Evolutionary conservation across 2,888 invertebrate genomes (phyloP).

Genomic region (Tubulanus polymorphus): DNA sequence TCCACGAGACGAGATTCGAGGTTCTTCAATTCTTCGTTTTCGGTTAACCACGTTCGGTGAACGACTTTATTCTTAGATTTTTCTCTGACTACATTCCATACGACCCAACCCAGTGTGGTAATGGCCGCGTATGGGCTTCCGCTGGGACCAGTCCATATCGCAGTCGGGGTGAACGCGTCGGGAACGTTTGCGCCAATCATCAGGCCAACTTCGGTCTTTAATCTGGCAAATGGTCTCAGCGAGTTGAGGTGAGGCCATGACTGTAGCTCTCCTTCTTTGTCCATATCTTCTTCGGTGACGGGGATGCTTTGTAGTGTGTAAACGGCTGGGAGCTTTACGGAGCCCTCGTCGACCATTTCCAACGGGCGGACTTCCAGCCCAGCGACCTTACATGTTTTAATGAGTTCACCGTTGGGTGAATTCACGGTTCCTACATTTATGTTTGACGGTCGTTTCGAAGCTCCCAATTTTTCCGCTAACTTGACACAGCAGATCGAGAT

Average conservation of each 20-base stretch:
- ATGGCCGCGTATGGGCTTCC: conserved; percentile 14
- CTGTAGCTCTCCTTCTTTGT: conserved; percentile 10
- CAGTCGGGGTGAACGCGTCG: conserved; percentile 14
- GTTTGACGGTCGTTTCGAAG: too few relatives aligned
- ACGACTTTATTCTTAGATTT: too few relatives aligned
- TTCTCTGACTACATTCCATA: too few relatives aligned
- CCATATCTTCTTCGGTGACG: conserved; percentile 12
- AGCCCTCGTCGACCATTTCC: too few relatives aligned
- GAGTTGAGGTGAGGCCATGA: conserved; percentile 14
- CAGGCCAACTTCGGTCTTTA: conserved; percentile 10
- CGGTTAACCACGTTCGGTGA: too few relatives aligned
- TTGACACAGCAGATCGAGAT: too few relatives aligned
- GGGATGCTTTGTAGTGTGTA: conserved; percentile 16
- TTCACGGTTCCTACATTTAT: too few relatives aligned
- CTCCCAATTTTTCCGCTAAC: too few relatives aligned
- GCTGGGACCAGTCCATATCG: conserved; percentile 6
- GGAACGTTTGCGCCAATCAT: conserved; percentile 11
- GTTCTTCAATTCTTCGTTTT: too few relatives aligned
- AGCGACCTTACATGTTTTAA: too few relatives aligned
- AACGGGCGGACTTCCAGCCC: too few relatives aligned
- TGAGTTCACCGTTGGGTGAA: too few relatives aligned
- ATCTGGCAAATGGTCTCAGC: conserved; percentile 9
- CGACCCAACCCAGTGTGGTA: conserved; percentile 13
- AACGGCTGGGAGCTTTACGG: conserved; percentile 11
- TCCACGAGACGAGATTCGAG: neutral